Evolutionary conservation across 1,140 invertebrate genomes (phyloP).

Genomic region (Reticulitermes speratus): DNA sequence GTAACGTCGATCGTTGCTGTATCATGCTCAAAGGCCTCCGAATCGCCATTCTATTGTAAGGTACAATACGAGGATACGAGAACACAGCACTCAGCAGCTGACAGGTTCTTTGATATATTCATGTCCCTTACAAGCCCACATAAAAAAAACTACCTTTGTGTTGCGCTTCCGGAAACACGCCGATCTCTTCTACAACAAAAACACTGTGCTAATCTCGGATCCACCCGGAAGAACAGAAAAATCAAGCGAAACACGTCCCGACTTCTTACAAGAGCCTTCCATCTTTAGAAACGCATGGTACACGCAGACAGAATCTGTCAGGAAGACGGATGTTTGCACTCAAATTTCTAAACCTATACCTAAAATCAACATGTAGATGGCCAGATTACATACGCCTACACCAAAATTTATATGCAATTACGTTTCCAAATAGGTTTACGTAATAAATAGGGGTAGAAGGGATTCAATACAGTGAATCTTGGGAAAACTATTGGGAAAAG

Average conservation of each 20-base stretch:
- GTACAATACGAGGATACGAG: neutral
- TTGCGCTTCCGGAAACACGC: slow-evolving; percentile 2
- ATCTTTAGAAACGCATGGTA: no score
- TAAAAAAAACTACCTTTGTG: neutral
- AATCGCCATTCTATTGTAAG: neutral
- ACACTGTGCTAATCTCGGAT: neutral
- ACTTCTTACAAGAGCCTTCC: neutral
- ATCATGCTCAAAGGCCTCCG: neutral
- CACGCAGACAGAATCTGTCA: no score
- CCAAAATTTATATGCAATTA: no score
- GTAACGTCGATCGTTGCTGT: no score
- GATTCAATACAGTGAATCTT: no score
- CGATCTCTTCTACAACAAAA: neutral
- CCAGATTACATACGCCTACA: no score
- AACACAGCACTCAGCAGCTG: neutral
- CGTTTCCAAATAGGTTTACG: no score
- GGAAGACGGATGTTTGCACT: no score
- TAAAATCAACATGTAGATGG: no score
- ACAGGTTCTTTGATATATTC: neutral
- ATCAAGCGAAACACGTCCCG: neutral
- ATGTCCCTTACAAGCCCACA: neutral
- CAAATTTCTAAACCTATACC: no score
- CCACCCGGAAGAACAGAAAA: neutral
- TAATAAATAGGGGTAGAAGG: no score
- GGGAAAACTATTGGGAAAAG: no score